Percentiles rank a stretch among this genome's conserved stretches.
phyloP scores from a whole-genome alignment of 2,888 invertebrate genomes.

The Tenodera sinensis region DNA sequence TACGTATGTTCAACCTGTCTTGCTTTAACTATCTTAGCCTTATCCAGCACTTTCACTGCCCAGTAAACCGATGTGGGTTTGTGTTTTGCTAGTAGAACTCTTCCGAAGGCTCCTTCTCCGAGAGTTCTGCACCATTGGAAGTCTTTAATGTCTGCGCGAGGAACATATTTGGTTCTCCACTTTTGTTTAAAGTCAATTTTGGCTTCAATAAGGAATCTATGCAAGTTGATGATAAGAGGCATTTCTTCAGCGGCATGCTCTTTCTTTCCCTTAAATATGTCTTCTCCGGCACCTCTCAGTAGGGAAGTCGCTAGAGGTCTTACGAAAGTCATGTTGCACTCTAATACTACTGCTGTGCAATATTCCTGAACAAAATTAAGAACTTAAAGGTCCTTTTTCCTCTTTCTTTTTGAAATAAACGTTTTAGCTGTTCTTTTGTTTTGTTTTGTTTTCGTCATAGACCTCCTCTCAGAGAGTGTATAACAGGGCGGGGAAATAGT shows the following conservation, averaged over 20 bases:
- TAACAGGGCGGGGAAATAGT: too few species aligned
- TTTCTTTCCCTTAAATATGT: background rate
- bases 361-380: too few species aligned
- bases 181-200: background rate
- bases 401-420: too few species aligned
- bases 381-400: too few species aligned
- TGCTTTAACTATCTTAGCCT: conserved; percentile 20
- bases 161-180: background rate
- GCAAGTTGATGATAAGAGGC: background rate
- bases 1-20: conserved; percentile 27
- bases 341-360: too few species aligned
- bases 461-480: too few species aligned
- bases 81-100: conserved; percentile 23
- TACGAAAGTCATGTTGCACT: too few species aligned
- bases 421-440: too few species aligned
- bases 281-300: too few species aligned
- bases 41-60: conserved; percentile 27
- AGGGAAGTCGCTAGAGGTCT: too few species aligned
- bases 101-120: conserved; percentile 28
- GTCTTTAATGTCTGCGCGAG: background rate
- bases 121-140: conserved; percentile 20
- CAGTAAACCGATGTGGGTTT: conserved; percentile 1
- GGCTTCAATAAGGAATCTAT: background rate
- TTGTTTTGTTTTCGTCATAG: too few species aligned
- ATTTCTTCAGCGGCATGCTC: background rate